phyloP scores from a whole-genome alignment of 64 coral and sea anemone species.

The Montipora cactus region DNA sequence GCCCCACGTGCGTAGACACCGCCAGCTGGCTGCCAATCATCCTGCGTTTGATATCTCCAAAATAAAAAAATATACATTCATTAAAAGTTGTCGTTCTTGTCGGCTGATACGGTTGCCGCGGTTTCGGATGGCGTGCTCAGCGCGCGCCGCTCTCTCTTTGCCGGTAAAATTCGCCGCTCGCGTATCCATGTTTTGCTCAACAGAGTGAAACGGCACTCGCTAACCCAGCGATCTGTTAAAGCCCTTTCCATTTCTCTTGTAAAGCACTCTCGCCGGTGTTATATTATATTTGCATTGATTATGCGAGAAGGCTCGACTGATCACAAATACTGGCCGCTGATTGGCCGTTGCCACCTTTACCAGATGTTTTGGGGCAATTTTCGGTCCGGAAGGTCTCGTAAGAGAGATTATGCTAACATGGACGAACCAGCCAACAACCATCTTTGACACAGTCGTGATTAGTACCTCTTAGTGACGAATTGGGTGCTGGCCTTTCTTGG shows the following conservation, averaged over 20 bases:
- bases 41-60: constrained; percentile 68
- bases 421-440: background rate
- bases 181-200: background rate
- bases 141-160: background rate
- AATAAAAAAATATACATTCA: constrained; percentile 15
- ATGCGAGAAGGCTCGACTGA: constrained; percentile 66
- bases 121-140: constrained; percentile 58
- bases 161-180: constrained; percentile 15
- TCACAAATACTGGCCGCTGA: constrained; percentile 26
- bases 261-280: constrained; percentile 58
- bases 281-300: constrained; percentile 78
- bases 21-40: constrained; percentile 97
- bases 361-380: constrained; percentile 85
- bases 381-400: constrained; percentile 88
- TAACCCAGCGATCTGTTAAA: constrained; percentile 78
- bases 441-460: constrained; percentile 18
- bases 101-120: constrained; percentile 83
- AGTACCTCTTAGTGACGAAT: background rate
- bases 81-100: constrained; percentile 78
- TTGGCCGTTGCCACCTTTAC: constrained; percentile 97
- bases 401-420: constrained; percentile 66
- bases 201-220: constrained; percentile 8
- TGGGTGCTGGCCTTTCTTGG: background rate
- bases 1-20: constrained; percentile 86
- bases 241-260: constrained; percentile 46